A percentile compares a stretch with the other conserved stretches of the same genome.
Evolutionary conservation across 1,140 invertebrate species (phyloP).

Genomic region (Nephila pilipes): DNA sequence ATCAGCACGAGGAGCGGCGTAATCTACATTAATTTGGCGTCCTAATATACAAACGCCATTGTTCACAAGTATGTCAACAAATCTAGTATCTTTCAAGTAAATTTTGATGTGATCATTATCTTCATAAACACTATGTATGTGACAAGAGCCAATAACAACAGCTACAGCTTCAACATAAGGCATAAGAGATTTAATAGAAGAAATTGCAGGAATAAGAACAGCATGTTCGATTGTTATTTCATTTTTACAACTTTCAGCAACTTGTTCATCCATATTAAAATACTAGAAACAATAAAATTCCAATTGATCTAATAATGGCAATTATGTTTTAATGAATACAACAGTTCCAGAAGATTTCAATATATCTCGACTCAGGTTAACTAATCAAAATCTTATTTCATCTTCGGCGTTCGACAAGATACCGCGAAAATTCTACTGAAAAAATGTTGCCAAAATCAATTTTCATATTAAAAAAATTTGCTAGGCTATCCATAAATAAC

Average conservation of each 20-base stretch:
- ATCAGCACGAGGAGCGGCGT: slow-evolving; percentile 50
- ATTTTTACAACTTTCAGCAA: slow-evolving; percentile 11
- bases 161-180: slow-evolving; percentile 61
- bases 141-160: slow-evolving; percentile 51
- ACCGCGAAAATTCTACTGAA: no score
- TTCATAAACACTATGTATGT: slow-evolving; percentile 63
- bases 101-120: slow-evolving; percentile 27
- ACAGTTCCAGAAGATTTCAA: no score
- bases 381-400: no score
- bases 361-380: no score
- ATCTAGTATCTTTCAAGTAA: slow-evolving; percentile 51
- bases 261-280: background rate
- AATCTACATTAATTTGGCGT: slow-evolving; percentile 49
- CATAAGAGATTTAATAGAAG: slow-evolving; percentile 24
- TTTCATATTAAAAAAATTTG: no score
- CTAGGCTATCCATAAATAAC: no score
- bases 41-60: slow-evolving; percentile 24
- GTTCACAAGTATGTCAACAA: slow-evolving; percentile 55
- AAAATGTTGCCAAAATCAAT: no score
- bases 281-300: background rate
- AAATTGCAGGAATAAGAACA: slow-evolving; percentile 25
- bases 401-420: no score
- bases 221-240: slow-evolving; percentile 62
- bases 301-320: no score
- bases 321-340: no score